phyloP scores from a whole-genome alignment of 2,888 invertebrate genomes.

The Macrophya alboannulata region DNA sequence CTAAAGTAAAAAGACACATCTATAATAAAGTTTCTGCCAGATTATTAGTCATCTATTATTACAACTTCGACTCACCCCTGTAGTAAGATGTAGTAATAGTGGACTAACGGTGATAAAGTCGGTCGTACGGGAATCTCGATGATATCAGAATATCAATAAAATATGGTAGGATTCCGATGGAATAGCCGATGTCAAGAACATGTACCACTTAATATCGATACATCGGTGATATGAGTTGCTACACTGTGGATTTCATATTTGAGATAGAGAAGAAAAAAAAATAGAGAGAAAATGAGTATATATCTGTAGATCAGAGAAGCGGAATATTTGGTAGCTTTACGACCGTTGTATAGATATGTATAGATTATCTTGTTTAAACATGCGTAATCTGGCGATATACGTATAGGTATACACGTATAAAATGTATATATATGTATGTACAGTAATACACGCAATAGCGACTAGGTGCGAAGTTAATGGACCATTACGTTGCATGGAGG shows the following conservation, averaged over 20 bases:
- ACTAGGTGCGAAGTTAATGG: constrained; percentile 37
- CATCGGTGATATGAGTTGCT: constrained; percentile 8
- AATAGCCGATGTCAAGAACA: constrained; percentile 11
- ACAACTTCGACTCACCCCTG: neutral
- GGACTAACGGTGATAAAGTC: neutral
- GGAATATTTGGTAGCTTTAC: neutral
- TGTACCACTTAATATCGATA: neutral
- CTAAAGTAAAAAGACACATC: neutral
- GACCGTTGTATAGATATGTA: neutral
- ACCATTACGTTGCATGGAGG: constrained; percentile 20
- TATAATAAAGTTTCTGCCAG: neutral
- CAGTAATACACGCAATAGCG: neutral
- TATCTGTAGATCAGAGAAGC: neutral
- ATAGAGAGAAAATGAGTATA: neutral
- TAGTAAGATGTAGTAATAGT: neutral
- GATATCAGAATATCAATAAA: constrained; percentile 24
- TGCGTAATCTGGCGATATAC: constrained; percentile 4
- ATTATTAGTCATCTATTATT: constrained; percentile 14
- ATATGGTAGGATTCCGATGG: neutral
- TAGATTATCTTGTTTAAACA: constrained; percentile 23
- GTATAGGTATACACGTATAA: neutral
- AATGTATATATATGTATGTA: neutral
- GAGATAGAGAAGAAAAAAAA: neutral
- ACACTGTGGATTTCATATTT: neutral
- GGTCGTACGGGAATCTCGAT: neutral